A percentile compares a stretch with the other conserved stretches of the same genome.
phyloP scores from a whole-genome alignment of 1,140 invertebrate genomes.

The Pseudomyrmex gracilis region DNA sequence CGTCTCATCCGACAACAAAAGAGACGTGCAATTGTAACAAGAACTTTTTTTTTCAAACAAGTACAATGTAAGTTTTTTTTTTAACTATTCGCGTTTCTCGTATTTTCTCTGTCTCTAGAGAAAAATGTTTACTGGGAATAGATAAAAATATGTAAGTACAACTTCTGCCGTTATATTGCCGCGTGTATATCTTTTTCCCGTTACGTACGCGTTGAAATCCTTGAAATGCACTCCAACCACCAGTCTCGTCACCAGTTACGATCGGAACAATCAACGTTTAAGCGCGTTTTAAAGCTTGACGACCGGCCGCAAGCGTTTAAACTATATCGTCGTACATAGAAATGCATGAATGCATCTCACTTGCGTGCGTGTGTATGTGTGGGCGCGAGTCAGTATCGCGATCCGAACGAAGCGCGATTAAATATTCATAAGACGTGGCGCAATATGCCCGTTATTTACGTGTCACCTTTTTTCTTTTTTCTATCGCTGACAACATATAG shows the following conservation, averaged over 20 bases:
- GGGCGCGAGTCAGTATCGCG: slow-evolving; percentile 1
- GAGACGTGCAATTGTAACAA: too few relatives aligned
- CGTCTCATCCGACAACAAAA: too few relatives aligned
- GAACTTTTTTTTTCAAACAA: too few relatives aligned
- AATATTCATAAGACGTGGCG: slow-evolving; percentile 44
- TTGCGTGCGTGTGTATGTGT: not conserved
- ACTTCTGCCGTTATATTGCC: not conserved
- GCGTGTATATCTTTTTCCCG: not conserved
- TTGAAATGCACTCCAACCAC: slow-evolving; percentile 1
- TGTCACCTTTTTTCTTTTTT: slow-evolving; percentile 17
- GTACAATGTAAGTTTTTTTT: too few relatives aligned
- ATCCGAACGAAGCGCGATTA: slow-evolving; percentile 42
- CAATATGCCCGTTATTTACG: slow-evolving; percentile 37
- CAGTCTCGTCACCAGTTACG: not conserved
- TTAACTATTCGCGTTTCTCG: not conserved
- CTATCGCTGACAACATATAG: not conserved
- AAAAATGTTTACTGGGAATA: slow-evolving; percentile 1
- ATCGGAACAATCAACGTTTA: slow-evolving; percentile 29
- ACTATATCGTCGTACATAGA: slow-evolving; percentile 11
- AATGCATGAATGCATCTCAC: not conserved
- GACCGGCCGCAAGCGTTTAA: not conserved
- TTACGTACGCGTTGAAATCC: slow-evolving; percentile 15
- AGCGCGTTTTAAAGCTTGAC: slow-evolving; percentile 27
- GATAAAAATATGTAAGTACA: not conserved
- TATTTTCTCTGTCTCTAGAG: not conserved